phyloP scores from a whole-genome alignment of 64 coral and sea anemone genomes.

The Stylophora pistillata region DNA sequence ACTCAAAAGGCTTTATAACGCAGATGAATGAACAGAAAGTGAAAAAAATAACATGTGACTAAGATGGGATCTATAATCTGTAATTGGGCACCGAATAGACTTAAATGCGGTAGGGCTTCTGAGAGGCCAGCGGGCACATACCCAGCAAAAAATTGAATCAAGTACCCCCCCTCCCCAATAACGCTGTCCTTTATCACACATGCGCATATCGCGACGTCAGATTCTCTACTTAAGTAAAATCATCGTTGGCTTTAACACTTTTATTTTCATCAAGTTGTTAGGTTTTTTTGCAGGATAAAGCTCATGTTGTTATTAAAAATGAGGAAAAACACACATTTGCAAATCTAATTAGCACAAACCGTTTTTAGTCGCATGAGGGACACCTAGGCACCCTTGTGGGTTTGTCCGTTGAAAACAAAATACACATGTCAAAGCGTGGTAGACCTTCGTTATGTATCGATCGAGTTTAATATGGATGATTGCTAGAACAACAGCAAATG shows the following conservation, averaged over 20 bases:
- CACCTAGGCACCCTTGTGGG: background rate
- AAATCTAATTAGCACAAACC: conserved; percentile 17
- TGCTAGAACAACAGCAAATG: background rate
- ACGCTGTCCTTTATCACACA: too few relatives aligned
- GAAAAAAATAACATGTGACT: too few relatives aligned
- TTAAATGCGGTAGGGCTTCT: too few relatives aligned
- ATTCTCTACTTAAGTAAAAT: too few relatives aligned
- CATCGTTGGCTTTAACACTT: background rate
- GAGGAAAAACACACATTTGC: background rate
- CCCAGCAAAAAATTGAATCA: too few relatives aligned
- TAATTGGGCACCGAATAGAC: too few relatives aligned
- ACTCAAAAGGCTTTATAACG: too few relatives aligned
- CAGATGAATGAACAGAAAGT: too few relatives aligned
- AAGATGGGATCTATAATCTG: too few relatives aligned
- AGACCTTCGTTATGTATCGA: background rate
- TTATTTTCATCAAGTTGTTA: background rate
- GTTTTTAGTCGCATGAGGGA: background rate
- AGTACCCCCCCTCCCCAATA: too few relatives aligned
- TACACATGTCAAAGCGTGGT: background rate
- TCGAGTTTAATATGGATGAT: background rate
- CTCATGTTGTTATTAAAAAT: background rate
- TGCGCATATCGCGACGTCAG: too few relatives aligned
- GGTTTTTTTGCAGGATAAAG: background rate
- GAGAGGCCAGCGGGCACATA: too few relatives aligned
- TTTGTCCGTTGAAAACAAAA: background rate